These are phyloP conservation scores for Drosophila greeni DNA, from an alignment of 2,888 invertebrate species.

Conservation along the genomic window DNA sequence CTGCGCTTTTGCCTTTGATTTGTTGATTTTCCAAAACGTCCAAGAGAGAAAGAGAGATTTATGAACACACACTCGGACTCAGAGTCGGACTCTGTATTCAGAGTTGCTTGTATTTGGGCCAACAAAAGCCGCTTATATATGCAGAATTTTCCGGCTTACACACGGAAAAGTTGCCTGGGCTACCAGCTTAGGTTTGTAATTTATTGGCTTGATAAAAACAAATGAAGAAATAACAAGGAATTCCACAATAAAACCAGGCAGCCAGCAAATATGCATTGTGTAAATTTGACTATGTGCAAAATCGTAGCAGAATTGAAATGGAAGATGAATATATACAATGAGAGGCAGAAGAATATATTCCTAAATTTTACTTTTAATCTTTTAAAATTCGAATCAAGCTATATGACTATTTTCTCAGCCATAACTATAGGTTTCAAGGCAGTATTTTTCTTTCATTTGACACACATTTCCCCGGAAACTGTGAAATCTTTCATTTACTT, in stretches of 20 bases:
- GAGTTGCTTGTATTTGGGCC: slow-evolving; percentile 51
- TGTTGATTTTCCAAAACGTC: slow-evolving; percentile 58
- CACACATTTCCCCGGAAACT: slow-evolving; percentile 45
- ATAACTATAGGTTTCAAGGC: not conserved
- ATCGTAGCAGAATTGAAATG: slow-evolving; percentile 61
- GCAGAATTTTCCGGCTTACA: slow-evolving; percentile 64
- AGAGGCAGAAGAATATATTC: not conserved
- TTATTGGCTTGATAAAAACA: slow-evolving; percentile 64
- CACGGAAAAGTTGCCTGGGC: slow-evolving; percentile 22
- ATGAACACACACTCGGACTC: slow-evolving; percentile 28
- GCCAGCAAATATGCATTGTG: slow-evolving; percentile 43
- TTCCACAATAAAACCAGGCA: slow-evolving; percentile 44
- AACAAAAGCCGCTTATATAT: slow-evolving; percentile 68
- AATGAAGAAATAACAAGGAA: slow-evolving; percentile 64
- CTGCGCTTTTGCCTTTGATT: slow-evolving; percentile 51
- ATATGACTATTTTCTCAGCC: no score
- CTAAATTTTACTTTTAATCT: not conserved
- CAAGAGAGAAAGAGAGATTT: slow-evolving; percentile 28
- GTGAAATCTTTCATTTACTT: slow-evolving; percentile 64
- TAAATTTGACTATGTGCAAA: slow-evolving; percentile 59
- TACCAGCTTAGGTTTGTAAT: slow-evolving; percentile 52
- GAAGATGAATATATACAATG: not conserved
- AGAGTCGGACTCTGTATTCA: slow-evolving; percentile 14
- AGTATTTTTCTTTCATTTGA: slow-evolving; percentile 43
- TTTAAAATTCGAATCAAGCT: not conserved